Base-by-base conservation (phyloP, 2,888 invertebrate genomes). In the Cantharis rufa region DNA sequence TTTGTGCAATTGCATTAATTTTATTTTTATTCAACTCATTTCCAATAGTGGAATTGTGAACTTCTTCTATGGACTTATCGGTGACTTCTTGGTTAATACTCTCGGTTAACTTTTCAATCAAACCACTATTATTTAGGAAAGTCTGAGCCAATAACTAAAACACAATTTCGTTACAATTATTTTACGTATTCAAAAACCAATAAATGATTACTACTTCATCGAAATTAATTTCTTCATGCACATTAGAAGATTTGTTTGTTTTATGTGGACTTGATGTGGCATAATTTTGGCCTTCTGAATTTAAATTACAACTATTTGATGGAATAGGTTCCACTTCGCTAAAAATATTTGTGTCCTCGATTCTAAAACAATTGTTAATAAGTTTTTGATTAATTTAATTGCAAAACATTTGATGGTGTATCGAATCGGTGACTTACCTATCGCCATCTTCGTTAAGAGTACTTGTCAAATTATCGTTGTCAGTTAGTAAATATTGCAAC, bases 41-140 rank as follows among this genome's bases (percentile, higher is more conserved):
- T 48, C 28, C 48, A 24, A 32, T 69, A 11, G 3, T 62, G 10
- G 4, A 61, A 21, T 71, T 75, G 18, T 28, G 18, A 9, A 15
- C 7, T 5, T 76, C 72, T 7, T 72, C 64, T 21, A 69, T 18
- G 0, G 74, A 77, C 71, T 73, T 78, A 16, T 64, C 70, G 62
- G 70, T 74, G 15, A 78, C 72, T 71, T 78, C 76, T 68, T 78
- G 89, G 80, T 91, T 91, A 71, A 91, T 91, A 81, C 89, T 90
- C 76, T 90, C 89, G 16, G 91, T 90, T 70, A 91, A 87, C 82
- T 89, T 89, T 81, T 90, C 89, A 81, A 90, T 90, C 66, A 91
- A 85, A 86, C 92, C 89, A 11, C 85, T 87, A 80, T 89, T 89
- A 80, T 89, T 88, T 70, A 91, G 82, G 9, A 91, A 83, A 72